Evolutionary conservation across 2,888 invertebrate genomes (phyloP).

Genomic region (Dynastes hyllus): DNA sequence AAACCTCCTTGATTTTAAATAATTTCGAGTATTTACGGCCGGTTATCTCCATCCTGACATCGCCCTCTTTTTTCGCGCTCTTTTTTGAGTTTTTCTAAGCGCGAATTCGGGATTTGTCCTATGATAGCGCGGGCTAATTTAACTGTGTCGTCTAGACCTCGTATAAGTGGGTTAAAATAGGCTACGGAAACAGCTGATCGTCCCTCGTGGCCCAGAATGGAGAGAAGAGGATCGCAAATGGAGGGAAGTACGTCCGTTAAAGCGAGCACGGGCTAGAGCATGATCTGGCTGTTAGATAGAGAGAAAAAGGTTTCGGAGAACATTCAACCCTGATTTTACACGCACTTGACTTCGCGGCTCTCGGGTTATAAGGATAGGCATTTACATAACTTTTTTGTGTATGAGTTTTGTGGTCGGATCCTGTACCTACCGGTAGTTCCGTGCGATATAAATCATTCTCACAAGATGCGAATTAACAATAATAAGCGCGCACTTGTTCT

Average conservation of each 20-base stretch:
- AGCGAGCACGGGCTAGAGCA: slow-evolving; percentile 57
- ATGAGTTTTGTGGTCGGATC: slow-evolving; percentile 41
- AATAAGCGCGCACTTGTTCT: slow-evolving; percentile 53
- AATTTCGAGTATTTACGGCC: slow-evolving; percentile 30
- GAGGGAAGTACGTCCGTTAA: slow-evolving; percentile 54
- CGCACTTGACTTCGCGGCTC: slow-evolving; percentile 73
- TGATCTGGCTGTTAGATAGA: slow-evolving; percentile 64
- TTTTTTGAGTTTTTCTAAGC: background rate
- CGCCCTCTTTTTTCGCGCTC: slow-evolving; percentile 7
- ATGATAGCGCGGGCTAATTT: slow-evolving; percentile 55
- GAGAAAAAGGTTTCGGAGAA: slow-evolving; percentile 61
- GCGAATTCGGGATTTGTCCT: background rate
- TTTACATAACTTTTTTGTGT: slow-evolving; percentile 66
- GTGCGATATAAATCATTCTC: slow-evolving; percentile 50
- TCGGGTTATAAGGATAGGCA: slow-evolving; percentile 63
- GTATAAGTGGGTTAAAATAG: slow-evolving; percentile 63
- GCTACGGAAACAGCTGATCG: slow-evolving; percentile 70
- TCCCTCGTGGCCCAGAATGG: slow-evolving; percentile 65
- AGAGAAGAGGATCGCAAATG: slow-evolving; percentile 57
- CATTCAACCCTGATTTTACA: slow-evolving; percentile 75
- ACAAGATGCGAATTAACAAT: slow-evolving; percentile 50
- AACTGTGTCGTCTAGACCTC: slow-evolving; percentile 64
- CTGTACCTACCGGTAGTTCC: slow-evolving; percentile 15
- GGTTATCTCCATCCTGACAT: background rate
- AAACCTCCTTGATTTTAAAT: slow-evolving; percentile 31